A percentile compares a stretch with the other conserved stretches of the same genome.
These are phyloP conservation scores for Dromius quadrimaculatus DNA, from an alignment of 2,888 invertebrate genomes.

Conservation along the genomic window DNA sequence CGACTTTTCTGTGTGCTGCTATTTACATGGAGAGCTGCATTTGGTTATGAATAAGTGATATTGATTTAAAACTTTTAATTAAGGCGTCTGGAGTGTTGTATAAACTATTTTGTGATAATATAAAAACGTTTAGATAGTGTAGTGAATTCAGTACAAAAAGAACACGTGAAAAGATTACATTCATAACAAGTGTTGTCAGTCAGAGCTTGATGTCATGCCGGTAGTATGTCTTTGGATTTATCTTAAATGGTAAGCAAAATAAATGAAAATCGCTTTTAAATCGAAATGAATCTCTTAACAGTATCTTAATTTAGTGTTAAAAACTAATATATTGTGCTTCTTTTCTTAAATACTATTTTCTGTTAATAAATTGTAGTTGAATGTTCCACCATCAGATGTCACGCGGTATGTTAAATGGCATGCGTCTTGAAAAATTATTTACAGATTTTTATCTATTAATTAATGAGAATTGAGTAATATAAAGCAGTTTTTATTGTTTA, in stretches of 20 bases:
- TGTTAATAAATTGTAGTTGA: conserved; percentile 10
- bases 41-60: conserved; percentile 10
- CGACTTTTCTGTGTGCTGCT: conserved; percentile 45
- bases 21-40: conserved; percentile 35
- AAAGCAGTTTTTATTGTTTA: conserved; percentile 23
- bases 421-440: conserved; percentile 19
- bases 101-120: neutral
- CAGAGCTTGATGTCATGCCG: conserved; percentile 50
- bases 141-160: conserved; percentile 24
- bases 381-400: conserved; percentile 29
- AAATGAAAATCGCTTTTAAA: conserved; percentile 16
- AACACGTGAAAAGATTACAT: conserved; percentile 45
- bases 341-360: neutral
- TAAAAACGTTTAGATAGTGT: conserved; percentile 8
- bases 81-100: neutral
- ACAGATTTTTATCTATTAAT: conserved; percentile 3
- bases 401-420: conserved; percentile 8
- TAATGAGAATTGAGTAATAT: no score
- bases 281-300: neutral
- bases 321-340: no score
- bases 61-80: conserved; percentile 34
- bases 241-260: conserved; percentile 16
- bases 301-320: no score
- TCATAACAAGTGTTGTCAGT: conserved; percentile 51
- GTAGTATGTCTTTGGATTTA: conserved; percentile 35